Conservation (phyloP, 2,113 vertebrate species). For the Gavia stellata region DNA sequence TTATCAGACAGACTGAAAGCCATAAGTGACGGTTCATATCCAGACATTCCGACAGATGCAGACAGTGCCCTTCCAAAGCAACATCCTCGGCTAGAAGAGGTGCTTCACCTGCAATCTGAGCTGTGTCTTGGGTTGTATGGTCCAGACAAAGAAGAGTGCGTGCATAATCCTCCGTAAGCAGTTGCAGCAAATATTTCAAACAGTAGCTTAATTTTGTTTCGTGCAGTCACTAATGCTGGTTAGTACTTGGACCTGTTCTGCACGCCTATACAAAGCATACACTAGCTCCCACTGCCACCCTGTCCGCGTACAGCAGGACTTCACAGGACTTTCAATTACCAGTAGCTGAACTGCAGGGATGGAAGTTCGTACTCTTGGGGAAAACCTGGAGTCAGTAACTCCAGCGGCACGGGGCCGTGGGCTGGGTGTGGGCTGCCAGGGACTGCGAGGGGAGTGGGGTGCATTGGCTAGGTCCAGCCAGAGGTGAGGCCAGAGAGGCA, state of each 20-base stretch:
- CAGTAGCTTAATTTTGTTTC: background rate
- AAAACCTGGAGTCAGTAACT: background rate
- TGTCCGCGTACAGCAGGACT: background rate
- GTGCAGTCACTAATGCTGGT: background rate
- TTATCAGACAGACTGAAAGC: background rate
- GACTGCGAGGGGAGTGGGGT: background rate
- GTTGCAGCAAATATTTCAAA: background rate
- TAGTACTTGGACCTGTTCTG: background rate
- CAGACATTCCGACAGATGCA: background rate
- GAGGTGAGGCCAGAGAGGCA: background rate
- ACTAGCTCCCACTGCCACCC: background rate
- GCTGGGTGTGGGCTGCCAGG: background rate
- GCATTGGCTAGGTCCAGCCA: background rate
- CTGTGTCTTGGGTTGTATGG: background rate
- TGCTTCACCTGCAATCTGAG: background rate
- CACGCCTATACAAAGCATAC: fast-evolving
- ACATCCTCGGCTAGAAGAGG: background rate
- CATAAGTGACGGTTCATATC: background rate
- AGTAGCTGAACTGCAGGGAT: background rate
- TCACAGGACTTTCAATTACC: background rate
- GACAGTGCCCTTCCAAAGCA: background rate
- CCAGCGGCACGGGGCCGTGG: background rate
- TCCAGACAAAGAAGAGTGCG: background rate
- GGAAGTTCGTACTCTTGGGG: background rate
- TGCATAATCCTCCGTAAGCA: background rate